Conservation (phyloP, 2,113 vertebrate genomes). For the Pluvialis apricaria region DNA sequence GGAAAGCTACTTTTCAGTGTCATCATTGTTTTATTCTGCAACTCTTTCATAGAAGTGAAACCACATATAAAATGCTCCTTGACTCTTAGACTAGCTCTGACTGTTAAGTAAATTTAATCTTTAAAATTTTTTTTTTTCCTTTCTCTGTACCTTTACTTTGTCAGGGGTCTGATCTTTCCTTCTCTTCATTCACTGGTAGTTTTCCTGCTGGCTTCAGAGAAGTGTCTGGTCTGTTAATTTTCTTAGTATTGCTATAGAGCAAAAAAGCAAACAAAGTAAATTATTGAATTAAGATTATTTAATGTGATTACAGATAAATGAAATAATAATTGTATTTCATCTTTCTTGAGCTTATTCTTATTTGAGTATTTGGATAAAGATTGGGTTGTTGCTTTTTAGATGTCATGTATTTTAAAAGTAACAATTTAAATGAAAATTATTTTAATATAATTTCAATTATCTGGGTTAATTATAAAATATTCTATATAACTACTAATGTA, state of each 20-base stretch:
- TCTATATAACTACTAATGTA: not conserved
- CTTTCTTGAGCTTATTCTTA: not conserved
- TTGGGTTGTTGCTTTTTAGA: not conserved
- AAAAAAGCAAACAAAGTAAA: not conserved
- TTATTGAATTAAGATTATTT: not conserved
- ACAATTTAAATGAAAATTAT: not conserved
- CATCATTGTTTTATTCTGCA: not conserved
- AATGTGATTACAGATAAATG: not conserved
- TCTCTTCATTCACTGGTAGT: not conserved
- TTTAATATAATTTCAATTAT: not conserved
- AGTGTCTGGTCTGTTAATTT: not conserved
- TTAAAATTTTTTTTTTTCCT: not conserved
- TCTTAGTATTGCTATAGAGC: not conserved
- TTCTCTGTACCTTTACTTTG: not conserved
- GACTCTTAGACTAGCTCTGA: not conserved
- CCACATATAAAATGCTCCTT: not conserved
- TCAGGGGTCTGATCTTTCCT: not conserved
- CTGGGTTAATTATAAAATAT: not conserved
- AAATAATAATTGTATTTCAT: not conserved
- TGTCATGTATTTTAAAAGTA: not conserved
- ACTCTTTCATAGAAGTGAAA: not conserved
- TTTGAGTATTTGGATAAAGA: not conserved
- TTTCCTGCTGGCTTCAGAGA: not conserved
- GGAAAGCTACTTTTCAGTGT: not conserved
- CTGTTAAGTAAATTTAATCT: not conserved